Conservation (phyloP, 1,140 invertebrate genomes). For the Vollenhovia emeryi region DNA sequence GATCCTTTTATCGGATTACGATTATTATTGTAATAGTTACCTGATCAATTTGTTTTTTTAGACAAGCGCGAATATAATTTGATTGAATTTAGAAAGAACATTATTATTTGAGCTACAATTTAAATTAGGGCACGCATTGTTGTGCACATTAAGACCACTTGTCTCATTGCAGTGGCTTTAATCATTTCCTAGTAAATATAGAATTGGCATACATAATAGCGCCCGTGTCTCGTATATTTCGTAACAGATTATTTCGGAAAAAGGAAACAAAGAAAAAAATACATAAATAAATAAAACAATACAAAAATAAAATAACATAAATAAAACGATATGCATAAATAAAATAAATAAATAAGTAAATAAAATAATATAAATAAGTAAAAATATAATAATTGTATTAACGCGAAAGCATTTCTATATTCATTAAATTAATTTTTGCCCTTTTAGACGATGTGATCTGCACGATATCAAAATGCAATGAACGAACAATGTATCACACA, state of each 20-base stretch:
- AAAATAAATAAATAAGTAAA: constrained; percentile 3
- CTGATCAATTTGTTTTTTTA: not conserved
- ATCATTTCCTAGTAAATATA: constrained; percentile 74
- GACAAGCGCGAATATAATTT: not conserved
- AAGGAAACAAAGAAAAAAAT: too few species aligned
- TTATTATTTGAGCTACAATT: not conserved
- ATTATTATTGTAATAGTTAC: not conserved
- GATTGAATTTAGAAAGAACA: not conserved
- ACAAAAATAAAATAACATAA: not conserved
- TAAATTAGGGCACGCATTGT: constrained; percentile 61
- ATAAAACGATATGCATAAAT: not conserved
- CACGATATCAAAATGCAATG: not conserved
- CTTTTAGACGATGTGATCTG: not conserved
- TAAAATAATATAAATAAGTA: not conserved
- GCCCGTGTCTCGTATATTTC: constrained; percentile 72
- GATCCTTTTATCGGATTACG: not conserved
- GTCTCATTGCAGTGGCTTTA: constrained; percentile 81
- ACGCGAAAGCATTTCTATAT: not conserved
- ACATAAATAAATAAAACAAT: not conserved
- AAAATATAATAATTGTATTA: not conserved
- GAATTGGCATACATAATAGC: constrained; percentile 81
- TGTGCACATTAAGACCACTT: constrained; percentile 81
- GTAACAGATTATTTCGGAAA: constrained; percentile 1
- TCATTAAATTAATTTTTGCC: not conserved
- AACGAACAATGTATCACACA: not conserved